Conservation (phyloP, 2,888 invertebrate genomes). For the Ichneumoninae sp. region DNA sequence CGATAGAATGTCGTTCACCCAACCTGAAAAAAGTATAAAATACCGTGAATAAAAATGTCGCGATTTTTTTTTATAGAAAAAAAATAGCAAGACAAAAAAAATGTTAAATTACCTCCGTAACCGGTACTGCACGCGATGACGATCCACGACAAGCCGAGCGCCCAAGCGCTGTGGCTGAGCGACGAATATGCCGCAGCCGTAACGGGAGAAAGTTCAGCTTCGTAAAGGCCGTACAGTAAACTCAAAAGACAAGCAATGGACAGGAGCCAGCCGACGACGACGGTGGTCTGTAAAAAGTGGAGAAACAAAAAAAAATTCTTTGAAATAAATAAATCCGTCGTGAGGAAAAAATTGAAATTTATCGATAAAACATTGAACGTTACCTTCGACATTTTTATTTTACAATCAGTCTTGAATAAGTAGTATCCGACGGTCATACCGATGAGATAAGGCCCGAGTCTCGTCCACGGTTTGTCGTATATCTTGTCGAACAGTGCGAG, state of each 20-base stretch:
- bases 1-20: slow-evolving; percentile 90
- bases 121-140: slow-evolving; percentile 94
- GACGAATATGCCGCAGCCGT: slow-evolving; percentile 92
- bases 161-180: slow-evolving; percentile 94
- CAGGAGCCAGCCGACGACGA: slow-evolving; percentile 89
- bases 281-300: slow-evolving; percentile 86
- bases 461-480: slow-evolving; percentile 95
- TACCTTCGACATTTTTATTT: slow-evolving; percentile 90
- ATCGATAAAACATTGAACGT: slow-evolving; percentile 52
- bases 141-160: slow-evolving; percentile 92
- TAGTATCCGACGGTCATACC: slow-evolving; percentile 94
- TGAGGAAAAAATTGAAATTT: background rate
- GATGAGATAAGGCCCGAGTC: slow-evolving; percentile 93
- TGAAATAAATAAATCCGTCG: background rate
- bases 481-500: slow-evolving; percentile 94
- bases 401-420: slow-evolving; percentile 92
- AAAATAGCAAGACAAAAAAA: background rate
- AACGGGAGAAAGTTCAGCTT: slow-evolving; percentile 88
- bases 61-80: background rate
- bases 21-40: slow-evolving; percentile 79
- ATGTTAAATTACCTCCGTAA: slow-evolving; percentile 88
- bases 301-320: slow-evolving; percentile 13
- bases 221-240: slow-evolving; percentile 92
- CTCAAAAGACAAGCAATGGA: slow-evolving; percentile 89
- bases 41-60: background rate